Percentiles rank a stretch among this genome's conserved stretches.
phyloP scores from a whole-genome alignment of 2,797 vertebrate species.

The Martes flavigula region DNA sequence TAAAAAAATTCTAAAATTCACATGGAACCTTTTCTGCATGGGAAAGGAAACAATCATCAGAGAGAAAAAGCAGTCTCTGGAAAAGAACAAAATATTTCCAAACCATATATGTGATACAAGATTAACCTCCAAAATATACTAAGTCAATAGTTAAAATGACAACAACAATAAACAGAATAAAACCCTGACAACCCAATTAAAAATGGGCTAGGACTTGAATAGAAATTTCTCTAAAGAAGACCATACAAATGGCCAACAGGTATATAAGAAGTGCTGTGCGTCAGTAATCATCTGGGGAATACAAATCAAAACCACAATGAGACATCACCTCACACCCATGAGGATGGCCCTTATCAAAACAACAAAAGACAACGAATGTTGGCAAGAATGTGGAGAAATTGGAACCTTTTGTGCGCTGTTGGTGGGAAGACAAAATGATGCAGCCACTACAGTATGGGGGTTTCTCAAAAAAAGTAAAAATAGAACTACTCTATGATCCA shows the following conservation, averaged over 20 bases:
- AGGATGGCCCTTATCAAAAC: background rate
- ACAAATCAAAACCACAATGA: background rate
- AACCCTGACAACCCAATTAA: background rate
- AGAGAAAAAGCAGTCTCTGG: background rate
- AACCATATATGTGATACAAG: background rate
- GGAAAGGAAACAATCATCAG: background rate
- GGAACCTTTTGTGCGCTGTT: background rate
- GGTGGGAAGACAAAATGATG: background rate
- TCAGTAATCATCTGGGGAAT: background rate
- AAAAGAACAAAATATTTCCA: background rate
- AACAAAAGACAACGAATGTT: background rate
- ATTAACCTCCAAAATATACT: background rate
- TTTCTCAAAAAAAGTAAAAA: background rate
- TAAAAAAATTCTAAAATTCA: slow-evolving; percentile 2
- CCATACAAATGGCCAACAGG: background rate
- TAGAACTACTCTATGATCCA: background rate
- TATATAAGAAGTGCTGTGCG: background rate
- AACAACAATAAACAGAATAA: too few relatives aligned
- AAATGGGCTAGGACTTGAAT: background rate
- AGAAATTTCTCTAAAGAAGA: slow-evolving; percentile 12
- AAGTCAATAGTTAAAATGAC: background rate
- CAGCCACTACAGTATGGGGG: background rate
- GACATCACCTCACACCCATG: background rate
- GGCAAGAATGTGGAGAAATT: background rate
- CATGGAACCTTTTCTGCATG: background rate